phyloP scores from a whole-genome alignment of 2,888 invertebrate species.

The Orthosia incerta region DNA sequence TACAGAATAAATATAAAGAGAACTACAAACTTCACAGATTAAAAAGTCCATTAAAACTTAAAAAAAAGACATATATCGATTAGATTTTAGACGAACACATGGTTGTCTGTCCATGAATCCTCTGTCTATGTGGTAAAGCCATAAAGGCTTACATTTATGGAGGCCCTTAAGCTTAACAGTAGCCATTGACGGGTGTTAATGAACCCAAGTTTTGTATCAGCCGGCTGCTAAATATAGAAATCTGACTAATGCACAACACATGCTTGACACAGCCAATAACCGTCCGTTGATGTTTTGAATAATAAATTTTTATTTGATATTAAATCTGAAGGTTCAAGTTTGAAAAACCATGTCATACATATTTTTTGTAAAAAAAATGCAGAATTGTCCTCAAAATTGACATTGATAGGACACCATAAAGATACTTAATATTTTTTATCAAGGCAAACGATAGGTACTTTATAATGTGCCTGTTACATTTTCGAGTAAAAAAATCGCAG shows the following conservation, averaged over 20 bases:
- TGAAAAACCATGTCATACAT: conserved; percentile 1
- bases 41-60: not conserved
- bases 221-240: conserved; percentile 82
- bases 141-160: conserved; percentile 54
- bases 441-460: not conserved
- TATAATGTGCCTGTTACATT: not conserved
- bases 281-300: conserved; percentile 69
- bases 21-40: conserved; percentile 8
- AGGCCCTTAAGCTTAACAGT: conserved; percentile 66
- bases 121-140: conserved; percentile 10
- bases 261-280: conserved; percentile 80
- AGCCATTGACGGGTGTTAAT: conserved; percentile 77
- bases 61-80: not conserved
- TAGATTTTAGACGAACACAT: not conserved
- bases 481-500: conserved; percentile 20
- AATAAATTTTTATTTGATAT: conserved; percentile 62
- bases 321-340: not conserved
- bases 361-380: not conserved
- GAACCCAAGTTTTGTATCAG: conserved; percentile 82
- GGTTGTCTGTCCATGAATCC: not conserved
- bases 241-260: conserved; percentile 83
- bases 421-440: conserved; percentile 8
- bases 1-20: conserved; percentile 10
- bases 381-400: not conserved
- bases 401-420: not conserved